Percentiles rank a stretch among this genome's conserved stretches.
Conservation (phyloP, 1,140 invertebrate species). For the Tribolium madens region DNA sequence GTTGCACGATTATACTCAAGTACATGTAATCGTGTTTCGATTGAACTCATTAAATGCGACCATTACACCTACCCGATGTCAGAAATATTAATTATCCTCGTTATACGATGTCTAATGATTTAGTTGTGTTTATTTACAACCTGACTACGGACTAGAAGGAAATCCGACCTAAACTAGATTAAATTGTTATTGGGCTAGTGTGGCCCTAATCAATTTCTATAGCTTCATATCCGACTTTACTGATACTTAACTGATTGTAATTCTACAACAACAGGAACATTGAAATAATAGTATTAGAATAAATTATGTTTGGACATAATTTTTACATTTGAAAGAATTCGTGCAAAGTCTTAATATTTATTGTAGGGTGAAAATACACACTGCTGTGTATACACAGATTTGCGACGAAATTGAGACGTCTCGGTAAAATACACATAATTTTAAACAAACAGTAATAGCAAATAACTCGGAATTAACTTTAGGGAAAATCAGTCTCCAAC, state of each 20-base stretch:
- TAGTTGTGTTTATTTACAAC: neutral
- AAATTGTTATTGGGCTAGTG: neutral
- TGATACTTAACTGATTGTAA: neutral
- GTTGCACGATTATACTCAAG: neutral
- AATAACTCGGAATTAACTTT: conserved; percentile 1
- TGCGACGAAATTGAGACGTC: conserved; percentile 3
- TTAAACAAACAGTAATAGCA: conserved; percentile 1
- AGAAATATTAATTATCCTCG: neutral
- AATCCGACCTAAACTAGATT: neutral
- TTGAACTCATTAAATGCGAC: neutral
- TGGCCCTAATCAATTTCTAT: neutral
- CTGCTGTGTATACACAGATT: neutral
- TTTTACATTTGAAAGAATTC: neutral
- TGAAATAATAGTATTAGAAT: neutral
- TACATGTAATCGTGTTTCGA: neutral
- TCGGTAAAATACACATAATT: conserved; percentile 11
- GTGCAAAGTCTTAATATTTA: neutral
- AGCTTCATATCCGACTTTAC: neutral
- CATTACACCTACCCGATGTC: neutral
- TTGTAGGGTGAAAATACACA: neutral
- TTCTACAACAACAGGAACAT: neutral
- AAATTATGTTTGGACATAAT: no score
- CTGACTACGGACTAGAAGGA: neutral
- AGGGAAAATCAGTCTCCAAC: neutral
- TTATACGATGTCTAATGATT: neutral